These are phyloP conservation scores for Bradypodion pumilum DNA, from an alignment of 2,797 vertebrate genomes.

Conservation along the genomic window DNA sequence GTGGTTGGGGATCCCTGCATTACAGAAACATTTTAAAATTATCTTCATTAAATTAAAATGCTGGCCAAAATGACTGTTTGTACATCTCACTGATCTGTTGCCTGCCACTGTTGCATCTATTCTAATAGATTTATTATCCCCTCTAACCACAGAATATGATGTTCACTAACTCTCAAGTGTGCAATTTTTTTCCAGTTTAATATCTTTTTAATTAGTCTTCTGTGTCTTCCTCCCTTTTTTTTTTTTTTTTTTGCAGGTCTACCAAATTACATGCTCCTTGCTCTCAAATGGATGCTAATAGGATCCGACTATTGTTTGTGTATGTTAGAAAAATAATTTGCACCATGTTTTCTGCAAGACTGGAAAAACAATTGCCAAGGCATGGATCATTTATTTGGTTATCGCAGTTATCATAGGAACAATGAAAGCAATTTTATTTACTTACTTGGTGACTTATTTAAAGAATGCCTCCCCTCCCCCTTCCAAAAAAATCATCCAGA, in stretches of 20 bases:
- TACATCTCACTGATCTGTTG: not conserved
- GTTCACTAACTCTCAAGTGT: not conserved
- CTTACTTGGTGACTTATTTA: not conserved
- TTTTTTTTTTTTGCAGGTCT: conserved; percentile 12
- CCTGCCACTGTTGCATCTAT: conserved; percentile 12
- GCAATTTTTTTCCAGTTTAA: conserved; percentile 7
- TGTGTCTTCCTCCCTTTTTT: conserved; percentile 16
- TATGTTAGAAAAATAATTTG: not conserved
- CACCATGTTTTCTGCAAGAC: not conserved
- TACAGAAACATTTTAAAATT: not conserved
- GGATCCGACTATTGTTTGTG: not conserved
- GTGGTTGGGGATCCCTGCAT: too few relatives aligned
- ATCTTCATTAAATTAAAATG: conserved; percentile 15
- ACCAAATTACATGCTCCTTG: conserved; percentile 22
- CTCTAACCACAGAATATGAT: not conserved
- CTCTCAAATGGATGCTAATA: not conserved
- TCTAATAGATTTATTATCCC: accelerated
- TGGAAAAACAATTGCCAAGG: not conserved
- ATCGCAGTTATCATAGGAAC: not conserved
- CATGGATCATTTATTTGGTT: not conserved
- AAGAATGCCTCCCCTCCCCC: not conserved
- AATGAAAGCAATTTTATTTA: not conserved
- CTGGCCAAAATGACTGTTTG: not conserved
- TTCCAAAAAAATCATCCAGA: too few relatives aligned
- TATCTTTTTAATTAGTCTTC: not conserved